phyloP scores from a whole-genome alignment of 2,113 vertebrate genomes.

The Narcine bancroftii region DNA sequence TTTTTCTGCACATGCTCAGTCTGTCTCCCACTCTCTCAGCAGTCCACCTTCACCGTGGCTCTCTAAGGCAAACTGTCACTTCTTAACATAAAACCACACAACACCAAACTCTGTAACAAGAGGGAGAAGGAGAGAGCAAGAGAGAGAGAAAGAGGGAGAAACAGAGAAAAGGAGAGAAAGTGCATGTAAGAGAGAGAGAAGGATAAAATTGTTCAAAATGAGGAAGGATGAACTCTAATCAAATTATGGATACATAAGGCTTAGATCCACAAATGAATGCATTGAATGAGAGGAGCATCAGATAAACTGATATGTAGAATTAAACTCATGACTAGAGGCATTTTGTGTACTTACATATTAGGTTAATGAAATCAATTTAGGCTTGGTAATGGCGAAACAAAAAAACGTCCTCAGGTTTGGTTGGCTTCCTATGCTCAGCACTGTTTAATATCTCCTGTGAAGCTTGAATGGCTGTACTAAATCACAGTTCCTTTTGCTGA shows the following conservation, averaged over 20 bases:
- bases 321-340: not conserved
- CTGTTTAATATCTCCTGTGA: not conserved
- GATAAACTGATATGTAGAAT: not conserved
- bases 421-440: not conserved
- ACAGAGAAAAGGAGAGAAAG: too few species aligned
- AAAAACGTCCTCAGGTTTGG: not conserved
- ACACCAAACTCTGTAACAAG: too few species aligned
- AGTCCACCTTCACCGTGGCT: too few species aligned
- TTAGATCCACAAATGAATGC: not conserved
- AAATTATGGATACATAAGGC: not conserved
- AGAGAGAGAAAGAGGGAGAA: constrained; percentile 59
- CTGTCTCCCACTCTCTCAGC: too few species aligned
- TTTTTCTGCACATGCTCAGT: too few species aligned
- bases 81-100: too few species aligned
- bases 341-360: not conserved
- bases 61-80: too few species aligned
- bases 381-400: not conserved
- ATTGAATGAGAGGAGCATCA: not conserved
- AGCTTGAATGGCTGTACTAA: not conserved
- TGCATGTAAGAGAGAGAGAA: not conserved
- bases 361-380: not conserved
- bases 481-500: not conserved
- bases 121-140: constrained; percentile 67
- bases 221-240: not conserved
- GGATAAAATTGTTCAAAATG: not conserved